These are phyloP conservation scores for Leptopilina boulardi DNA, from an alignment of 1,140 invertebrate genomes.

Conservation along the genomic window DNA sequence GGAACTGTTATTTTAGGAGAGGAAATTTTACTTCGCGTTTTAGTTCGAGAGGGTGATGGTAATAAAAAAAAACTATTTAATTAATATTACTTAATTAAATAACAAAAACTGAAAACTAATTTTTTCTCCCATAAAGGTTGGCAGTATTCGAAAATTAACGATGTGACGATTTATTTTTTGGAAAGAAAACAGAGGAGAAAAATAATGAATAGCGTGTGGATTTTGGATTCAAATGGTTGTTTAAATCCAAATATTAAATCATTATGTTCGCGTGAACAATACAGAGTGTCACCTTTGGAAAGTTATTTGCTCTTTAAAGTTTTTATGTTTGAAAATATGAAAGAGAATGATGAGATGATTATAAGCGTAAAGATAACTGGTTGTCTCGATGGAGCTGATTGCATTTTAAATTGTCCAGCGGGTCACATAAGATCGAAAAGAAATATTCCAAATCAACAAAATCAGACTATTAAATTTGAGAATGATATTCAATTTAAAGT, in stretches of 20 bases:
- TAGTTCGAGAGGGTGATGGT: slow-evolving; percentile 80
- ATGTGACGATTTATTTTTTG: slow-evolving; percentile 76
- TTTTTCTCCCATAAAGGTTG: slow-evolving; percentile 73
- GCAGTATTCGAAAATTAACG: slow-evolving; percentile 79
- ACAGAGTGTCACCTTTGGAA: slow-evolving; percentile 70
- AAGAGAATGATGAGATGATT: slow-evolving; percentile 79
- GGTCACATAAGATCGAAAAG: slow-evolving; percentile 56
- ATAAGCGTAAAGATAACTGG: slow-evolving; percentile 79
- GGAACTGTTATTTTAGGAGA: slow-evolving; percentile 81
- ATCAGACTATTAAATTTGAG: slow-evolving; percentile 60
- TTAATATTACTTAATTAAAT: neutral
- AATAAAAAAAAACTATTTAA: slow-evolving; percentile 31
- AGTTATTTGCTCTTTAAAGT: slow-evolving; percentile 79
- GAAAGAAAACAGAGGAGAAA: slow-evolving; percentile 64
- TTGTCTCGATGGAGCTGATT: slow-evolving; percentile 80
- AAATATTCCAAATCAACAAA: slow-evolving; percentile 39
- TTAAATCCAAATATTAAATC: slow-evolving; percentile 77
- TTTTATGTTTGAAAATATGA: slow-evolving; percentile 83
- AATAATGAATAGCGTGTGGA: slow-evolving; percentile 71
- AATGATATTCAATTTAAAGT: slow-evolving; percentile 59
- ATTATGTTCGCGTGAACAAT: slow-evolving; percentile 77
- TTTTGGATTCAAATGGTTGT: slow-evolving; percentile 78
- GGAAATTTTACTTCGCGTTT: slow-evolving; percentile 79
- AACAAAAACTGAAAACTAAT: slow-evolving; percentile 1
- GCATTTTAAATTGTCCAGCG: slow-evolving; percentile 67